These are phyloP conservation scores for Girardia tigrina DNA, from an alignment of 2,888 invertebrate species.

Conservation along the genomic window DNA sequence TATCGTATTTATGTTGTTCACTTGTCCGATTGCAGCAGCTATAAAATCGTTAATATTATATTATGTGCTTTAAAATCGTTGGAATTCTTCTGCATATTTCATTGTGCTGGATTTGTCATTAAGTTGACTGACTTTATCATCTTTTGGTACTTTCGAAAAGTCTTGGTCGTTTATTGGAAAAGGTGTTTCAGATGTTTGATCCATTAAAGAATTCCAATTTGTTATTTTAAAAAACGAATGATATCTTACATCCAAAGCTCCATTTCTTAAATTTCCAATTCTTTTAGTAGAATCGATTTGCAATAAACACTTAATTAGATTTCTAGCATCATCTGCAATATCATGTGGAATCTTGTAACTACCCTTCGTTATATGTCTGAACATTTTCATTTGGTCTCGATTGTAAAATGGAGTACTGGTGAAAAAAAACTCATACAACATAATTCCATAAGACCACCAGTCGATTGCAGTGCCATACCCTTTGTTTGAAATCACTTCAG, in stretches of 20 bases:
- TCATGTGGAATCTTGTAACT: conserved; percentile 25
- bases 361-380: conserved; percentile 26
- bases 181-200: not conserved
- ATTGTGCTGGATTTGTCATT: not conserved
- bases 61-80: not conserved
- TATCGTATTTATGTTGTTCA: too few species aligned
- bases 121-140: not conserved
- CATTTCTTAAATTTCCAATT: conserved; percentile 35
- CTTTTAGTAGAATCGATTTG: conserved; percentile 30
- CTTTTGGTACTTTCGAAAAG: not conserved
- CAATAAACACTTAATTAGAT: conserved; percentile 31
- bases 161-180: not conserved
- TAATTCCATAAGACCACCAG: conserved; percentile 32
- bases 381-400: conserved; percentile 35
- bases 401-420: conserved; percentile 27
- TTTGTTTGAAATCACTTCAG: conserved; percentile 36
- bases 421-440: conserved; percentile 25
- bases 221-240: conserved; percentile 28
- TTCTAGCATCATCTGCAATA: conserved; percentile 29
- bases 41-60: too few species aligned
- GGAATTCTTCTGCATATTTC: not conserved
- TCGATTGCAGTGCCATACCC: conserved; percentile 35
- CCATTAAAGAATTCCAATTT: conserved; percentile 21
- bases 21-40: too few species aligned
- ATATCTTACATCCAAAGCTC: conserved; percentile 32